A percentile compares a stretch with the other conserved stretches of the same genome.
phyloP scores from a whole-genome alignment of 2,888 invertebrate species.

The Cheilosia impressa region DNA sequence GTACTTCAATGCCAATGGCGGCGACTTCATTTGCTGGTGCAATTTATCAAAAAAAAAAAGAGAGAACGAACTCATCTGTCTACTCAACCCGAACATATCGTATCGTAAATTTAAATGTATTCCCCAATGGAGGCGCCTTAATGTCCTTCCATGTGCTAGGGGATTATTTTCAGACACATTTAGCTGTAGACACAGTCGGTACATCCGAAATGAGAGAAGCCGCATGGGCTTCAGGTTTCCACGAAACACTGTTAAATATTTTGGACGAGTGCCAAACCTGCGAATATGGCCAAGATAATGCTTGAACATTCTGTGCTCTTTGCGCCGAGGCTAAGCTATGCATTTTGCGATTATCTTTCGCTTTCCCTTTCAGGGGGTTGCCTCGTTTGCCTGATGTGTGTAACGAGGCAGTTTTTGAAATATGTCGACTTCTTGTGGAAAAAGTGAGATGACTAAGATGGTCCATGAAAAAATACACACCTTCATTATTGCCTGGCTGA shows the following conservation, averaged over 20 bases:
- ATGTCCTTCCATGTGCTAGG: conserved; percentile 27
- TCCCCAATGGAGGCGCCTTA: conserved; percentile 36
- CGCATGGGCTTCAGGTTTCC: not conserved
- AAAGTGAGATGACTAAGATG: too few relatives aligned
- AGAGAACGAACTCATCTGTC: not conserved
- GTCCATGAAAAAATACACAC: too few relatives aligned
- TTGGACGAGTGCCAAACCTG: conserved; percentile 51
- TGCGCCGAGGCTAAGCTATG: not conserved
- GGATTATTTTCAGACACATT: conserved; percentile 27
- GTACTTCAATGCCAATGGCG: not conserved
- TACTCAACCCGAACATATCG: conserved; percentile 16
- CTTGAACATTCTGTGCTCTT: not conserved
- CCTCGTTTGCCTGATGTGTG: not conserved
- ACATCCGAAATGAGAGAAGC: conserved; percentile 1
- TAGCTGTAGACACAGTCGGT: not conserved
- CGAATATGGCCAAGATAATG: conserved; percentile 19
- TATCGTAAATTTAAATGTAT: conserved; percentile 15
- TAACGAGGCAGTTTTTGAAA: too few relatives aligned
- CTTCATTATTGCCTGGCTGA: too few relatives aligned
- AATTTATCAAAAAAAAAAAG: conserved; percentile 20
- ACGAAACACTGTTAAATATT: conserved; percentile 15
- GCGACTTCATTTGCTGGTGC: conserved; percentile 17
- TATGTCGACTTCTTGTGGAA: too few relatives aligned
- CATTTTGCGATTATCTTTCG: conserved; percentile 24
- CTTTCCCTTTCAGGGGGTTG: not conserved